Evolutionary conservation across 2,888 invertebrate genomes (phyloP).

Genomic region (Metopia argyrocephala): DNA sequence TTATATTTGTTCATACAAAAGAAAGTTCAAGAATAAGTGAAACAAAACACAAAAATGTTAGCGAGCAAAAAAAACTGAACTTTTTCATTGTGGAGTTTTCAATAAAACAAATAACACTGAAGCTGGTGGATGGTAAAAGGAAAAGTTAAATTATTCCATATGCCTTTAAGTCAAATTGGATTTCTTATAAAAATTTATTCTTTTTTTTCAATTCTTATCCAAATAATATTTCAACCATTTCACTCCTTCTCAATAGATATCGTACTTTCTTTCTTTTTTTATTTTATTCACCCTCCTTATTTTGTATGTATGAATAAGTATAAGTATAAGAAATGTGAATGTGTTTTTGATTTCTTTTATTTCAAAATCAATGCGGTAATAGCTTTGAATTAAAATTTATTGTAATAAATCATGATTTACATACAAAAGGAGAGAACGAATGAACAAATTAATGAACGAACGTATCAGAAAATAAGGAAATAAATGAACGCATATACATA

Average conservation of each 20-base stretch:
- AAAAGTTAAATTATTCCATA: constrained; percentile 59
- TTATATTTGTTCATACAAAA: constrained; percentile 45
- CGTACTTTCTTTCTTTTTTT: neutral
- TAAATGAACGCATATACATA: constrained; percentile 17
- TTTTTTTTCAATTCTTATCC: constrained; percentile 16
- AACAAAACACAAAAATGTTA: constrained; percentile 28
- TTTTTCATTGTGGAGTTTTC: constrained; percentile 24
- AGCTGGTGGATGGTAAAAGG: neutral
- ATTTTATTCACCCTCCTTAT: neutral
- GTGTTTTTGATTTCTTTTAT: constrained; percentile 10
- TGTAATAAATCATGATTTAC: constrained; percentile 63
- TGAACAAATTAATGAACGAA: neutral
- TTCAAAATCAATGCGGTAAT: constrained; percentile 57
- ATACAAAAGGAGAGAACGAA: constrained; percentile 32
- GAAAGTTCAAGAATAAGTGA: constrained; percentile 1
- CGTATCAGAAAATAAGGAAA: constrained; percentile 7
- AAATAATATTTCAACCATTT: neutral
- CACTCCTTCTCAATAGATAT: neutral
- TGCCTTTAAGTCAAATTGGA: constrained; percentile 60
- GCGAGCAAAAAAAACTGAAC: neutral
- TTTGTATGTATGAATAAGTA: neutral
- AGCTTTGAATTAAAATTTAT: constrained; percentile 63
- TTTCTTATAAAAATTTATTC: constrained; percentile 44
- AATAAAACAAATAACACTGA: neutral
- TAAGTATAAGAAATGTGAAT: constrained; percentile 4